These are phyloP conservation scores for Agrochola macilenta DNA, from an alignment of 2,888 invertebrate genomes.

Conservation along the genomic window DNA sequence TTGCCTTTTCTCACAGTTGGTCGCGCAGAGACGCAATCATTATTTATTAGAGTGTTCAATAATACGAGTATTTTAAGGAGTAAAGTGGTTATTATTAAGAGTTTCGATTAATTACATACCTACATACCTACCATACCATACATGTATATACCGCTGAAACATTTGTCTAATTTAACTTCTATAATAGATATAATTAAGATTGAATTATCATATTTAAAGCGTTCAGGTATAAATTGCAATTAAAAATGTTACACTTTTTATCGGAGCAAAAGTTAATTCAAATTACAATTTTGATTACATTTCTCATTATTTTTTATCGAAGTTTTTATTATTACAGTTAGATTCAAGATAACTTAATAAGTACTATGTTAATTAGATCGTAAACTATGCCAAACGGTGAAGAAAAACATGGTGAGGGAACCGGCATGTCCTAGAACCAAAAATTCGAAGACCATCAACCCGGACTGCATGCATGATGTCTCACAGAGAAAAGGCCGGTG, in stretches of 20 bases:
- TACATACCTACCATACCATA: too few species aligned
- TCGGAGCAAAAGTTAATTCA: constrained; percentile 29
- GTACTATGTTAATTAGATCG: constrained; percentile 11
- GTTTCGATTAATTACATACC: too few species aligned
- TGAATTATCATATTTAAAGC: constrained; percentile 1
- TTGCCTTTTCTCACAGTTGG: too few species aligned
- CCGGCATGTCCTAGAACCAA: not conserved
- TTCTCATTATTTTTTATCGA: constrained; percentile 51
- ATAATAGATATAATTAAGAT: not conserved
- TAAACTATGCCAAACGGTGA: not conserved
- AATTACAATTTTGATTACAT: constrained; percentile 38
- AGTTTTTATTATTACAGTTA: constrained; percentile 22
- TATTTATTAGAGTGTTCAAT: too few species aligned
- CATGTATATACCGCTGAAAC: too few species aligned
- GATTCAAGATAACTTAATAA: constrained; percentile 24
- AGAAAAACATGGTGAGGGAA: not conserved
- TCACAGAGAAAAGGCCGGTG: not conserved
- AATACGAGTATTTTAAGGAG: too few species aligned
- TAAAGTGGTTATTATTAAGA: too few species aligned
- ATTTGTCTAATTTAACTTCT: not conserved
- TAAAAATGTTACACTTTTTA: constrained; percentile 35
- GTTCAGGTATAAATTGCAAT: constrained; percentile 14
- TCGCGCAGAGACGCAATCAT: too few species aligned
- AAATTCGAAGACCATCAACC: not conserved
- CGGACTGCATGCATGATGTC: not conserved